Percentiles rank a stretch among this genome's conserved stretches.
Evolutionary conservation across 2,888 invertebrate species (phyloP).

Genomic region (Atethmia centrago): DNA sequence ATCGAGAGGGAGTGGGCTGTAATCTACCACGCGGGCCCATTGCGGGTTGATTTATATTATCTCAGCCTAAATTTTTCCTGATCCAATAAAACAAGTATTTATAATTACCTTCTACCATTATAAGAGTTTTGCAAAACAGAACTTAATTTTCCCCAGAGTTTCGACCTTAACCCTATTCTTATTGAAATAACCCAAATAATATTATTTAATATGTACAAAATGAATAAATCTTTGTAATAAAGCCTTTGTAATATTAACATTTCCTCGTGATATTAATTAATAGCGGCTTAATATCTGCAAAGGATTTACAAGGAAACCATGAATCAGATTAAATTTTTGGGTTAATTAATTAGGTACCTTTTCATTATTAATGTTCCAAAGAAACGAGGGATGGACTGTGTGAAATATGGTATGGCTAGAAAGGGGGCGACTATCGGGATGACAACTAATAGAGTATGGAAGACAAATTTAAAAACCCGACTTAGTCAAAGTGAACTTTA

Average conservation of each 20-base stretch:
- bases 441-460: no score
- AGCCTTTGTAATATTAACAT: neutral
- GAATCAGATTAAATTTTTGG: neutral
- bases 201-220: neutral
- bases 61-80: neutral
- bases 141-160: neutral
- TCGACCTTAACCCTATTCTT: neutral
- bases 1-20: no score
- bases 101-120: no score
- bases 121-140: neutral
- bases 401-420: neutral
- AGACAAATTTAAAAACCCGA: no score
- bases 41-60: no score
- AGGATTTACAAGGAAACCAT: neutral
- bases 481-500: no score
- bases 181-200: neutral
- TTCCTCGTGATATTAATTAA: neutral
- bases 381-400: neutral
- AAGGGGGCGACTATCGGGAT: neutral
- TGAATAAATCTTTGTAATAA: no score
- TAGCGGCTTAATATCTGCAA: neutral
- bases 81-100: neutral
- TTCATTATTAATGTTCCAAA: neutral
- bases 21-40: no score
- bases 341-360: neutral